Evolutionary conservation across 2,113 vertebrate species (phyloP), one percentile per base, ranked within the genome.

Genomic region (Caranx melampygus): DNA sequence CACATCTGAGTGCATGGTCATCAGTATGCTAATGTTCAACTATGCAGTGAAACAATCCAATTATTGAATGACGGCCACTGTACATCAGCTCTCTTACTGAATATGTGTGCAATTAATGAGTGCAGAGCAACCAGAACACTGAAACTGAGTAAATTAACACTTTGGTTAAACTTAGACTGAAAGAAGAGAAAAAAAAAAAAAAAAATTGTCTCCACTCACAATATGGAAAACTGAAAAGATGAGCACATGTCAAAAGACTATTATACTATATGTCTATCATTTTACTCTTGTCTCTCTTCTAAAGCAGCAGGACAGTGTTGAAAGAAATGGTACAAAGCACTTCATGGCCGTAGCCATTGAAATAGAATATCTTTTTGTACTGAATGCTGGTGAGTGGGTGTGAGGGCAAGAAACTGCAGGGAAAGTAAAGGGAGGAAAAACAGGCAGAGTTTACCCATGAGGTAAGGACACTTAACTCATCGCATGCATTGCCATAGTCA

Each of bases 401-500:
- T 86, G 79, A 92, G 84, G 85, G 89, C 89, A 91, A 91, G 75
- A 90, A 87, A 90, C 79, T 75, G 88, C 79, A 85, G 86, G 86
- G 77, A 89, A 88, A 90, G 83, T 84, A 91, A 92, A 89, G 75
- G 89, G 87, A 91, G 79, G 82, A 89, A 79, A 86, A 91, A 91
- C 82, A 88, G 81, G 87, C 83, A 87, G 81, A 92, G 79, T 62
- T 90, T 83, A 71, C 85, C 88, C 90, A 93, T 90, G 88, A 93
- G 91, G 92, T 94, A 95, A 95, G 94, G 95, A 95, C 94, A 95
- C 95, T 95, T 95, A 93, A 94, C 88, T 94, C 89, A 92, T 94
- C 91, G 86, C 93, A 95, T 94, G 93, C 94, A 94, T 93, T 82
- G 89, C 91, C 92, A 91, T 87, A 83, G 82, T 93, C 88, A 84